phyloP scores from a whole-genome alignment of 2,888 invertebrate species.

The Teleiodes luculella region DNA sequence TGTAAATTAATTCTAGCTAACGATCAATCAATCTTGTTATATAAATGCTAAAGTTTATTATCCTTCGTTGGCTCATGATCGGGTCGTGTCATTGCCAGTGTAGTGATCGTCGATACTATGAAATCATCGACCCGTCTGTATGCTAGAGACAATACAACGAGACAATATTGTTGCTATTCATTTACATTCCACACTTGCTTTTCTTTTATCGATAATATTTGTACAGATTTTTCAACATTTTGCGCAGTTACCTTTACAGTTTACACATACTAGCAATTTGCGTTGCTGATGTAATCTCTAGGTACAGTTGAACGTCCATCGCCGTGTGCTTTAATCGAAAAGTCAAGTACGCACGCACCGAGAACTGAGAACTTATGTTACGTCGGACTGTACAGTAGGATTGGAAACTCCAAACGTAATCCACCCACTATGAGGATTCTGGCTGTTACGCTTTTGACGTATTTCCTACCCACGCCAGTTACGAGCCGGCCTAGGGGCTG shows the following conservation, averaged over 20 bases:
- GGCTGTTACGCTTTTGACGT: conserved; percentile 39
- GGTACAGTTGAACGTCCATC: conserved; percentile 2
- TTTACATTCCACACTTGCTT: conserved; percentile 52
- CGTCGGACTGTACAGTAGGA: conserved; percentile 24
- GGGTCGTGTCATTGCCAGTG: conserved; percentile 51
- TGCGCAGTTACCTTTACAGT: conserved; percentile 58
- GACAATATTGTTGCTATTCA: conserved; percentile 50
- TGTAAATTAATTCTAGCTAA: neutral
- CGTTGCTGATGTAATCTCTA: conserved; percentile 52
- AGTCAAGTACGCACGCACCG: conserved; percentile 19
- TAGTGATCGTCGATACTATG: conserved; percentile 48
- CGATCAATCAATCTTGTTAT: conserved; percentile 20
- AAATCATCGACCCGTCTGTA: conserved; percentile 53
- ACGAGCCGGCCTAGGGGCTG: conserved; percentile 26
- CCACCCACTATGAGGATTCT: conserved; percentile 34
- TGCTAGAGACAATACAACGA: conserved; percentile 40
- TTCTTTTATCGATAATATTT: conserved; percentile 56
- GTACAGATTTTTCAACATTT: conserved; percentile 60
- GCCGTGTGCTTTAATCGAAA: conserved; percentile 11
- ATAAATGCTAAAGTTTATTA: conserved; percentile 22
- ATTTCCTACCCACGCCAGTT: conserved; percentile 39
- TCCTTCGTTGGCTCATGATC: conserved; percentile 26
- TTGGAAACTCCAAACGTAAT: conserved; percentile 33
- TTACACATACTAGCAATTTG: conserved; percentile 31
- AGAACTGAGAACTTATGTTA: neutral